Base-by-base conservation (phyloP, 2,113 vertebrate genomes). In the Poecilia latipinna region DNA sequence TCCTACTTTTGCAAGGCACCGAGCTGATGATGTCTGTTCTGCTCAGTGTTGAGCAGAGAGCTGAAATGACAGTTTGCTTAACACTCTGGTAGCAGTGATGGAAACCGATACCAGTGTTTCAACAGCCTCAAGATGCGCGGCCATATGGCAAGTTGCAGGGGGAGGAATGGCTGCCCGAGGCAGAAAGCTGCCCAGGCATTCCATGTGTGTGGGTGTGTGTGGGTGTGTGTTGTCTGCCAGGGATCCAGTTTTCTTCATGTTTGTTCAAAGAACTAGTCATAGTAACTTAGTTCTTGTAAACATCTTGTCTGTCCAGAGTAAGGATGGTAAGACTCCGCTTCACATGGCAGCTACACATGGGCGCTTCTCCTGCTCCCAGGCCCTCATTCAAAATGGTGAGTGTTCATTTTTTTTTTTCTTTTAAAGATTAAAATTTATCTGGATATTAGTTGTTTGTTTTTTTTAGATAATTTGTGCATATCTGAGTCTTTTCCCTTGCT, bases 341-440 rank as follows among this genome's bases (percentile, higher is more conserved):
- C 98, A 99, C 86, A 98, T 99, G 97, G 98, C 98, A 71, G 97
- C 97, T 2, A 96, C 98, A 77, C 97, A 98, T 65, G 98, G 98
- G 87, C 95, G 97, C 93, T 98, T 99, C 94, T 98, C 98, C 93
- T 96, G 97, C 94, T 97, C 97, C 72, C 97, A 98, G 94, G 97
- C 96, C 80, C 96, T 99, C 89, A 98, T 99, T 94, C 96, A 98
- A 86, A 98, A 96, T 79, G 97, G 98, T 99, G 94, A 95, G 93
- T 24, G 13, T 24, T 48, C 28, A 28, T 28, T 28, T 28, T 28
- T 61, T 71, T 76, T 68, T 57, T 63, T 75, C 24, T 28, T n/a
- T 35, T n/a, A 51, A 17, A 12, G 35, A 54, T 68, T 60, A 28
- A 68, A 19, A 44, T 72, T 12, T 35, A 39, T 75, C 62, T 72